phyloP scores from a whole-genome alignment of 2,888 invertebrate genomes.

The Callosobruchus maculatus region DNA sequence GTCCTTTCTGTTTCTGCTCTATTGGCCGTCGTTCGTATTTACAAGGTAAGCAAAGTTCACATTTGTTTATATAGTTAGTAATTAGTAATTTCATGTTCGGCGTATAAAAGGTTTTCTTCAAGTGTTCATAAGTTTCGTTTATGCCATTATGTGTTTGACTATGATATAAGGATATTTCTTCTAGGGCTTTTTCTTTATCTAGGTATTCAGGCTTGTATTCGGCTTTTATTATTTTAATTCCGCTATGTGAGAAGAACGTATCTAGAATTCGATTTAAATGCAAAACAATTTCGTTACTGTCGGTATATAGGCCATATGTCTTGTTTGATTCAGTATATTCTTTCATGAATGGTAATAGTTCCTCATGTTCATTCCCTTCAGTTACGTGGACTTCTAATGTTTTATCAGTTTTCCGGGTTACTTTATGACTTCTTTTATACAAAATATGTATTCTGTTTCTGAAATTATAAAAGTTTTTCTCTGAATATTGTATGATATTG shows the following conservation, averaged over 20 bases:
- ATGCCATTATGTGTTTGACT: background rate
- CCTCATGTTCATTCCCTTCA: background rate
- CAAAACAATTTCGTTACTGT: background rate
- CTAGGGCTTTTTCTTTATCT: background rate
- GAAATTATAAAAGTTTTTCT: background rate
- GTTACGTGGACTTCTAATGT: background rate
- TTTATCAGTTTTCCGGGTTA: background rate
- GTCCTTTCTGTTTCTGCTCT: slow-evolving; percentile 9
- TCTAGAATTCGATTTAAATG: background rate
- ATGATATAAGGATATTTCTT: background rate
- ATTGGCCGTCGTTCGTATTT: slow-evolving; percentile 21
- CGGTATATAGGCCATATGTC: background rate
- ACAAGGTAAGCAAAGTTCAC: slow-evolving; percentile 17
- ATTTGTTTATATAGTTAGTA: slow-evolving; percentile 13
- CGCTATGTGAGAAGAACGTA: background rate
- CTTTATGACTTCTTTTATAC: background rate
- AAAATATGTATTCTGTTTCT: background rate
- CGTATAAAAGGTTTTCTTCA: background rate
- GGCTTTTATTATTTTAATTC: background rate
- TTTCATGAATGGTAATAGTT: background rate
- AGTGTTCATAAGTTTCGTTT: background rate
- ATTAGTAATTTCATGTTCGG: background rate
- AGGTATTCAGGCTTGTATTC: background rate
- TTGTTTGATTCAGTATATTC: background rate
- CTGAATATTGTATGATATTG: background rate